Percentiles rank a stretch among this genome's conserved stretches.
phyloP scores from a whole-genome alignment of 2,888 invertebrate species.

The Drosophila mercatorum region DNA sequence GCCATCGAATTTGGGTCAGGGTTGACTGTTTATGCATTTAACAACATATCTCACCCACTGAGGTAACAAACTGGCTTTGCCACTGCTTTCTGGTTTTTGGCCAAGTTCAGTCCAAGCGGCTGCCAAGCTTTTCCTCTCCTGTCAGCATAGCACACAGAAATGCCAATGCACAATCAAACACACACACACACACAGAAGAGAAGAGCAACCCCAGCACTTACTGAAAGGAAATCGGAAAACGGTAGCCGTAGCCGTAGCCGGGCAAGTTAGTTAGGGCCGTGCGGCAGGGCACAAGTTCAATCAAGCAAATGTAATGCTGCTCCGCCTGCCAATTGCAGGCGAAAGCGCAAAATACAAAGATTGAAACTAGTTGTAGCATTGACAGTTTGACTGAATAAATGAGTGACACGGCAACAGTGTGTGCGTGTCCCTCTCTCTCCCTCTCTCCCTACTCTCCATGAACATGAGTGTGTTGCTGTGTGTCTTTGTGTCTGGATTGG shows the following conservation, averaged over 20 bases:
- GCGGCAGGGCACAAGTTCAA: conserved; percentile 56
- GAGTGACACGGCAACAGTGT: conserved; percentile 63
- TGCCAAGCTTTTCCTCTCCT: conserved; percentile 32
- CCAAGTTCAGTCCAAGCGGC: conserved; percentile 20
- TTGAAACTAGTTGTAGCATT: conserved; percentile 62
- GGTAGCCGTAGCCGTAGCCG: background rate
- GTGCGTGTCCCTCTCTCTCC: background rate
- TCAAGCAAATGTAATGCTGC: conserved; percentile 75
- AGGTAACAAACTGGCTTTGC: conserved; percentile 46
- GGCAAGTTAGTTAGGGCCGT: conserved; percentile 5
- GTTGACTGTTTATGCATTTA: conserved; percentile 64
- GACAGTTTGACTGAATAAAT: conserved; percentile 74
- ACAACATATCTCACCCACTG: conserved; percentile 40
- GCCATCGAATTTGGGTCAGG: conserved; percentile 58
- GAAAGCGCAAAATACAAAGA: conserved; percentile 71
- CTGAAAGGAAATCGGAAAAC: conserved; percentile 5
- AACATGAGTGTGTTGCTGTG: background rate
- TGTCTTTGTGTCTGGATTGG: conserved; percentile 18
- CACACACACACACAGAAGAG: background rate
- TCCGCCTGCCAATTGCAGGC: conserved; percentile 70
- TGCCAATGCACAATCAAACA: conserved; percentile 30
- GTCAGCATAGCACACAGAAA: conserved; percentile 27
- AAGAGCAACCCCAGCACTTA: conserved; percentile 1
- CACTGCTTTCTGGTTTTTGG: conserved; percentile 37
- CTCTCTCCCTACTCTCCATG: background rate